Percentiles rank a stretch among this genome's conserved stretches.
These are phyloP conservation scores for Episyrphus balteatus DNA, from an alignment of 1,140 invertebrate genomes.

Conservation along the genomic window DNA sequence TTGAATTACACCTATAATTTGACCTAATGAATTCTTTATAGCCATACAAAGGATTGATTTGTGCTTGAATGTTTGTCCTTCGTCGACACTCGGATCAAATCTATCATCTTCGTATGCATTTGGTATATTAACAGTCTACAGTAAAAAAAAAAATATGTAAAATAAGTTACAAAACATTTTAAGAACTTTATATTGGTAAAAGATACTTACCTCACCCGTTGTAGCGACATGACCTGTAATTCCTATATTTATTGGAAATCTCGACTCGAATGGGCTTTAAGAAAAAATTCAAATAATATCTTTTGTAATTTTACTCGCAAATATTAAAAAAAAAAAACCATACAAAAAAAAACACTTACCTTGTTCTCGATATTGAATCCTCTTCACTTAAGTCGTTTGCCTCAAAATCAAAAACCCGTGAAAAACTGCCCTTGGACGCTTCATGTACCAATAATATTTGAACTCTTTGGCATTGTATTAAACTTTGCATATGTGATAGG, in stretches of 20 bases:
- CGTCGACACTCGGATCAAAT: conserved; percentile 81
- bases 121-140: conserved; percentile 73
- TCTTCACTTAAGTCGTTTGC: conserved; percentile 64
- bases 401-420: conserved; percentile 84
- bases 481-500: conserved; percentile 84
- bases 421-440: conserved; percentile 79
- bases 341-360: conserved; percentile 37
- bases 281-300: not conserved
- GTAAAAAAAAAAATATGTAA: conserved; percentile 8
- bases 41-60: conserved; percentile 84
- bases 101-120: conserved; percentile 85
- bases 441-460: conserved; percentile 84
- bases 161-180: not conserved
- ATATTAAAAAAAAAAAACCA: conserved; percentile 4
- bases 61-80: conserved; percentile 65
- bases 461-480: conserved; percentile 86
- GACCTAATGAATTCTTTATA: conserved; percentile 76
- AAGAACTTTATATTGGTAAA: not conserved
- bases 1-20: conserved; percentile 87
- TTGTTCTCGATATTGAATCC: conserved; percentile 63
- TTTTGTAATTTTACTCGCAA: not conserved
- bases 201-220: conserved; percentile 77
- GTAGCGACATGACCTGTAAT: conserved; percentile 92
- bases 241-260: conserved; percentile 93
- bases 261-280: conserved; percentile 72